A percentile compares a stretch with the other conserved stretches of the same genome.
These are phyloP conservation scores for Nothobranchius furzeri DNA, from an alignment of 2,113 vertebrate genomes.

Conservation along the genomic window DNA sequence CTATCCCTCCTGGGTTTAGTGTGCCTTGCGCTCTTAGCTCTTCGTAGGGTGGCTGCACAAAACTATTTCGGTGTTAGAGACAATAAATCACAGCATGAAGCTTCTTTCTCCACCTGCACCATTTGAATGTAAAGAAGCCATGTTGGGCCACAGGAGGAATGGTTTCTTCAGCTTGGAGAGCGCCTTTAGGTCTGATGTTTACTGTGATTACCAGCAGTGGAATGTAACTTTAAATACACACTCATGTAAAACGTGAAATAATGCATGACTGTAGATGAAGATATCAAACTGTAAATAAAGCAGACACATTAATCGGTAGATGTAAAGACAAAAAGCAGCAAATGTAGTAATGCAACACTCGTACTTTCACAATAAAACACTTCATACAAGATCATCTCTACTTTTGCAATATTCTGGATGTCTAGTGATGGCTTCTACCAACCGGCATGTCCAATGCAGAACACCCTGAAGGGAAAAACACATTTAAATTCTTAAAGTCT, in stretches of 20 bases:
- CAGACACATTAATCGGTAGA: not conserved
- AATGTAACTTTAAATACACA: slow-evolving; percentile 1
- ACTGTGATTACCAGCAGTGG: not conserved
- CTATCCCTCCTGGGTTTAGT: slow-evolving; percentile 24
- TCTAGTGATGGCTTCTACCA: not conserved
- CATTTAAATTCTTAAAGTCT: not conserved
- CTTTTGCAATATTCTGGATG: slow-evolving; percentile 2
- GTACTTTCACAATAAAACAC: not conserved
- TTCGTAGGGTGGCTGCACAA: slow-evolving; percentile 8
- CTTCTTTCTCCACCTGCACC: slow-evolving; percentile 1
- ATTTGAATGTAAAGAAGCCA: slow-evolving; percentile 12
- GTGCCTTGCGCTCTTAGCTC: slow-evolving; percentile 46
- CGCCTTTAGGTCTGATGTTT: not conserved
- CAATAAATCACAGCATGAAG: not conserved
- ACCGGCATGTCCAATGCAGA: not conserved
- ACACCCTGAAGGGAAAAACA: not conserved
- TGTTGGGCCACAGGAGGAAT: not conserved
- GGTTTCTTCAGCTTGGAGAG: not conserved
- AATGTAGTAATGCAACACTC: not conserved
- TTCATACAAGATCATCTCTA: not conserved
- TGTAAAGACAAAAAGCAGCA: not conserved
- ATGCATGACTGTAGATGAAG: not conserved
- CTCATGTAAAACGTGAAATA: not conserved
- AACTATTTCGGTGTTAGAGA: not conserved
- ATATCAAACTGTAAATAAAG: slow-evolving; percentile 1